These are phyloP conservation scores for Oncopodura yosiiana DNA, from an alignment of 1,140 invertebrate genomes.

Conservation along the genomic window DNA sequence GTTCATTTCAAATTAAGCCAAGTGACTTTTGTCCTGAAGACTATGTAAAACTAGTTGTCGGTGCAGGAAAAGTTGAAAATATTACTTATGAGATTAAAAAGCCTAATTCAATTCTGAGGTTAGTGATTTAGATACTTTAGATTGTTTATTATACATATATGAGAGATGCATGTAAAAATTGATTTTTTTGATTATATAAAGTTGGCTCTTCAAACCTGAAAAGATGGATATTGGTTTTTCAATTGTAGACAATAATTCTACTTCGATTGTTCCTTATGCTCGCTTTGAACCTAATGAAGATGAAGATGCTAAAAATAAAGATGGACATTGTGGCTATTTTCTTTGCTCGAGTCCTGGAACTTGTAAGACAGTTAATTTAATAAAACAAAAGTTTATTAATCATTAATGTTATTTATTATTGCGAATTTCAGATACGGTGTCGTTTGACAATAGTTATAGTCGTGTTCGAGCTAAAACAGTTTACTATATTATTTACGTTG, in stretches of 20 bases:
- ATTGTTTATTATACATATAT: not conserved
- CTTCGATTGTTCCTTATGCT: slow-evolving; percentile 54
- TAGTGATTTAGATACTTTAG: not conserved
- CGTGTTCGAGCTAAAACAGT: slow-evolving; percentile 69
- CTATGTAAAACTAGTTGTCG: slow-evolving; percentile 19
- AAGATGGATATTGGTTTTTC: slow-evolving; percentile 81
- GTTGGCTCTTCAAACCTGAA: slow-evolving; percentile 81
- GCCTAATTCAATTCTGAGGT: slow-evolving; percentile 21
- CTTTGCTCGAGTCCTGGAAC: slow-evolving; percentile 62
- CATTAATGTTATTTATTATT: not conserved
- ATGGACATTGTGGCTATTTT: slow-evolving; percentile 68
- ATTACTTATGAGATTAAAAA: slow-evolving; percentile 20
- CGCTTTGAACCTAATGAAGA: slow-evolving; percentile 63
- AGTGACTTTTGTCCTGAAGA: slow-evolving; percentile 6
- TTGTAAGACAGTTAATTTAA: slow-evolving; percentile 52
- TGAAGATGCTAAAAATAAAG: too few species aligned
- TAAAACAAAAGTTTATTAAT: not conserved
- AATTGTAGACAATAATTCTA: slow-evolving; percentile 53
- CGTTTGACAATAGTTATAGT: slow-evolving; percentile 82
- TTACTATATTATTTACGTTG: too few species aligned
- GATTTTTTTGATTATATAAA: slow-evolving; percentile 41
- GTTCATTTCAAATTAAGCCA: too few species aligned
- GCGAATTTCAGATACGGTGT: slow-evolving; percentile 61
- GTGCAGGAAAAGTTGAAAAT: slow-evolving; percentile 20
- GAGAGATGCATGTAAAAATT: too few species aligned